Conservation (phyloP, 30 jellyfish, hydroid and myxozoan species). For the Hydra vulgaris region DNA sequence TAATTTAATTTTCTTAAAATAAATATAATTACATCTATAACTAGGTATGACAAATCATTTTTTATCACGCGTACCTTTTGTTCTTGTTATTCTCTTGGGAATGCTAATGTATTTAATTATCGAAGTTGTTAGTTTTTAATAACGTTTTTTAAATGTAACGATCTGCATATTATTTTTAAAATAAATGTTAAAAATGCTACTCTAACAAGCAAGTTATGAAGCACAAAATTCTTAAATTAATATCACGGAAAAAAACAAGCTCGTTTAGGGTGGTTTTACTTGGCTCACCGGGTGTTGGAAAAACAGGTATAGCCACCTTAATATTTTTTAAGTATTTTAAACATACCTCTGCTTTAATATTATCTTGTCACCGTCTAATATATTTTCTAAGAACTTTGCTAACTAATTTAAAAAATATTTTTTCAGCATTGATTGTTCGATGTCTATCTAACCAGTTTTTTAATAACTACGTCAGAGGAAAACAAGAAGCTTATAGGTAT, state of each 20-base stretch:
- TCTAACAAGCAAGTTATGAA: not conserved
- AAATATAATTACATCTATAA: no score
- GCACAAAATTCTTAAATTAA: not conserved
- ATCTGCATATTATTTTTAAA: no score
- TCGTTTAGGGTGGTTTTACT: constrained; percentile 4
- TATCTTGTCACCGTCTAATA: no score
- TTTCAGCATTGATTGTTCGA: not conserved
- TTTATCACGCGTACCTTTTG: not conserved
- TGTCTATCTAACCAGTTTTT: constrained; percentile 9
- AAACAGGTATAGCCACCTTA: constrained; percentile 4
- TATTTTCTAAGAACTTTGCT: no score
- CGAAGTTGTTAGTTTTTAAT: not conserved
- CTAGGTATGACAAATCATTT: no score
- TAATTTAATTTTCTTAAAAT: no score
- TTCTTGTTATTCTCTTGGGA: not conserved
- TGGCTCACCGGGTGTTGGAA: constrained; percentile 15
- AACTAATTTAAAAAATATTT: not conserved
- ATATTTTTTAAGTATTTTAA: no score
- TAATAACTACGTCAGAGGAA: constrained; percentile 11
- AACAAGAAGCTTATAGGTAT: constrained; percentile 9
- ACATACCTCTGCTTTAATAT: no score
- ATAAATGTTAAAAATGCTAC: not conserved
- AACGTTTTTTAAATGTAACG: not conserved
- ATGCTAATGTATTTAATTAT: not conserved
- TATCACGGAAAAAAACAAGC: not conserved